phyloP scores from a whole-genome alignment of 2,113 vertebrate species.

The Phylloscopus trochiloides region DNA sequence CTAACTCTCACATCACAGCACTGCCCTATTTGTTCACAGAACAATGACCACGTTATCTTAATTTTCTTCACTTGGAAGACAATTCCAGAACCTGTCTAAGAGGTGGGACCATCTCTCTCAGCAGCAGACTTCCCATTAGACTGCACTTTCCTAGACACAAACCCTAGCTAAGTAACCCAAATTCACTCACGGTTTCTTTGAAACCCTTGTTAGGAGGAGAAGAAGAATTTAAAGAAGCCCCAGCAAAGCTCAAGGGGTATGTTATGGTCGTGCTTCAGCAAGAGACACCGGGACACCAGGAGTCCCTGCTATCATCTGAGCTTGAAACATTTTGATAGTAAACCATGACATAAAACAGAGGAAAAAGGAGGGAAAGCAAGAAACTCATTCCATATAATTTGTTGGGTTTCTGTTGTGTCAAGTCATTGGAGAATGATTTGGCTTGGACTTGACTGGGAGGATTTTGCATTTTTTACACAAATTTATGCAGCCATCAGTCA shows the following conservation, averaged over 20 bases:
- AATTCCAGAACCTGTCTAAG: background rate
- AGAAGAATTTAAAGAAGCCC: background rate
- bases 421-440: background rate
- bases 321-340: background rate
- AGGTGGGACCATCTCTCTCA: background rate
- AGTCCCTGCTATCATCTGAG: background rate
- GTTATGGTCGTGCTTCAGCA: background rate
- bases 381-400: background rate
- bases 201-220: background rate
- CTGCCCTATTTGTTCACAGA: background rate
- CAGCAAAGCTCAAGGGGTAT: background rate
- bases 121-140: background rate
- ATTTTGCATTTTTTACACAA: background rate
- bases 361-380: background rate
- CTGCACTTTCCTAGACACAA: background rate
- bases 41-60: background rate
- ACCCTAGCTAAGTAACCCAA: background rate
- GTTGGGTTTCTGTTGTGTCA: background rate
- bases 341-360: background rate
- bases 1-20: background rate
- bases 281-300: background rate
- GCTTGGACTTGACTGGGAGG: background rate
- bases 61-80: background rate
- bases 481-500: background rate
- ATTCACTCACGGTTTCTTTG: background rate